Conservation (phyloP, 2,888 invertebrate genomes). For the Notodonta dromedarius region DNA sequence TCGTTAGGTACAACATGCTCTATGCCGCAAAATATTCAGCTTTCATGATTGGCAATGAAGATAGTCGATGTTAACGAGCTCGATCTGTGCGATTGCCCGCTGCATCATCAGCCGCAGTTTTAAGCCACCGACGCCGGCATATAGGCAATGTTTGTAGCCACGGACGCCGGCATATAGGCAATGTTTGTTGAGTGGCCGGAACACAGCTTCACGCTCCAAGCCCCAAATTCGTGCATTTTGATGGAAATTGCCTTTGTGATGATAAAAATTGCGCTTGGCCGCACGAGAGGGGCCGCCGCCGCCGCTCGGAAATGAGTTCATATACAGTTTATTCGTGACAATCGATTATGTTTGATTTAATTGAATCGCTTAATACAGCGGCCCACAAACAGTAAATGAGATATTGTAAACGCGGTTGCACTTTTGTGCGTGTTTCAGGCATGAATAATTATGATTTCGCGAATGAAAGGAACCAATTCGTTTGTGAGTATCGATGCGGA, state of each 20-base stretch:
- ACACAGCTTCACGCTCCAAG: constrained; percentile 53
- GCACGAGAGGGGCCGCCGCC: constrained; percentile 47
- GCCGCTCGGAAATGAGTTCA: constrained; percentile 67
- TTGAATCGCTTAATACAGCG: constrained; percentile 60
- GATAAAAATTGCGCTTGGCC: constrained; percentile 66
- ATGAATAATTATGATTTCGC: constrained; percentile 27
- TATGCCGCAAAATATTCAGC: background rate
- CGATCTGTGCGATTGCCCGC: background rate
- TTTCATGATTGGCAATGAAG: constrained; percentile 5
- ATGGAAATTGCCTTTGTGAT: constrained; percentile 73
- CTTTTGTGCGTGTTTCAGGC: constrained; percentile 21
- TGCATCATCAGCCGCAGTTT: background rate
- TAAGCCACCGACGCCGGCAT: background rate
- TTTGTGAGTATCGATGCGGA: background rate
- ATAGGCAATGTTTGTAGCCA: background rate
- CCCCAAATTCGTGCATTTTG: constrained; percentile 71
- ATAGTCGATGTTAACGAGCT: background rate
- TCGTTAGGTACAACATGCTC: background rate
- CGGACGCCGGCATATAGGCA: constrained; percentile 17
- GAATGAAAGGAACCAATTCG: constrained; percentile 18
- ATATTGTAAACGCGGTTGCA: constrained; percentile 35
- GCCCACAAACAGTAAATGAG: constrained; percentile 45
- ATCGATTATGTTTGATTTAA: constrained; percentile 71
- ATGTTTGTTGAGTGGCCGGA: constrained; percentile 36
- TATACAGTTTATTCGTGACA: constrained; percentile 66